Base-by-base conservation (phyloP, 2,797 vertebrate genomes). In the Trachops cirrhosus region DNA sequence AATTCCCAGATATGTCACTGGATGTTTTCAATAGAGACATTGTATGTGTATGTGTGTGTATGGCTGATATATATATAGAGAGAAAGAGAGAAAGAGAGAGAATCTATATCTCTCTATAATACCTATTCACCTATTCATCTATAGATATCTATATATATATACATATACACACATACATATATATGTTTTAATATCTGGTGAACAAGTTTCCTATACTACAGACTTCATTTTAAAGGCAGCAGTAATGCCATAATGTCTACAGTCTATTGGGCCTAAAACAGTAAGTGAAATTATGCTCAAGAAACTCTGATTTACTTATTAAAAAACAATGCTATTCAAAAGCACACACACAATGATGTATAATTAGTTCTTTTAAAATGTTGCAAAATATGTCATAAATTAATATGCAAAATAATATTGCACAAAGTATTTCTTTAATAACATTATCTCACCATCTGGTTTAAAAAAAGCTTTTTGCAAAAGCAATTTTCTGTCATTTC, bases 401-500 rank as follows among this genome's bases (percentile, higher is more conserved):
- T 64, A 90, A 89, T 37, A 48, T 86, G 11, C 71, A 93, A 89
- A 87, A 89, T 70, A 74, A 10, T 32, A 77, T 52, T 75, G 2
- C 26, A 86, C 19, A 48, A 71, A 95, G 7, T 16, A 62, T 68
- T 93, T 78, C 57, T 82, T 88, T 62, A 44, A 44, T 29, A 85
- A 80, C 8, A 77, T 88, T 34, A 68, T 79, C 77, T 93, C 19
- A 86, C 15, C 57, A n/a, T 88, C 15, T 80, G 16, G 32, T 91
- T 91, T 5, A n/a, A n/a, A 94, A 85, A 48, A 94, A 46, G 29
- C 0, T 85, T 83, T 86, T 86, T 41, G 52, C 68, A 86, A 94
- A 92, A 94, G 70, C 18, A 79, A 80, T 93, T 92, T 96, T 96
- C 59, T 96, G 50, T 84, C 85, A 82, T 93, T 93, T 97, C 90